Percentiles rank a stretch among this genome's conserved stretches.
Conservation (phyloP, 2,888 invertebrate genomes). For the Hofmannophila pseudospretella region DNA sequence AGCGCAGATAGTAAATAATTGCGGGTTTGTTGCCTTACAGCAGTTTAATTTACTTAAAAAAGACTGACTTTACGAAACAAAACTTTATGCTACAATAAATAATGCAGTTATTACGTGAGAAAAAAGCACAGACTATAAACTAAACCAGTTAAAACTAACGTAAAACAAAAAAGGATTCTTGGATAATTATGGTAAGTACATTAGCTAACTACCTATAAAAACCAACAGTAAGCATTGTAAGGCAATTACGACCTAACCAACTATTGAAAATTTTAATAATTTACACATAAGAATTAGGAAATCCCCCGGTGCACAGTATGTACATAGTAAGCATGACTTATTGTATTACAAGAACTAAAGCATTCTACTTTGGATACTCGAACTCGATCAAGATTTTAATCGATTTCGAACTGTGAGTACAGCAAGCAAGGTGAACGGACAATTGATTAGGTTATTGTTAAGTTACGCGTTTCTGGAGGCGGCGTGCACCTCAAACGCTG, state of each 20-base stretch:
- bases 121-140: neutral
- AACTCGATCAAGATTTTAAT: neutral
- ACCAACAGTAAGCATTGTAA: neutral
- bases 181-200: too few relatives aligned
- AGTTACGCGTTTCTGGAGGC: slow-evolving; percentile 72
- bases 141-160: too few relatives aligned
- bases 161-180: too few relatives aligned
- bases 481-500: slow-evolving; percentile 73
- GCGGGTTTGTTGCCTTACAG: too few relatives aligned
- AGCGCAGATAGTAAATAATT: too few relatives aligned
- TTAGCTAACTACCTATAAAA: too few relatives aligned
- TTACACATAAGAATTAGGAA: slow-evolving; percentile 5
- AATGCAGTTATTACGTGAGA: neutral
- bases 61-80: neutral
- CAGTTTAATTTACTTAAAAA: too few relatives aligned
- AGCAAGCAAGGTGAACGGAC: slow-evolving; percentile 7
- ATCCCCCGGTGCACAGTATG: slow-evolving; percentile 1
- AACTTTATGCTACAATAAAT: neutral
- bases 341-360: neutral
- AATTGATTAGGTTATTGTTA: slow-evolving; percentile 27
- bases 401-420: neutral
- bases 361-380: slow-evolving; percentile 1
- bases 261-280: slow-evolving; percentile 1
- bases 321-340: slow-evolving; percentile 4
- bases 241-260: neutral